Percentiles rank a stretch among this genome's conserved stretches.
Conservation (phyloP, 2,797 vertebrate species). For the Jordanella pulchra region DNA sequence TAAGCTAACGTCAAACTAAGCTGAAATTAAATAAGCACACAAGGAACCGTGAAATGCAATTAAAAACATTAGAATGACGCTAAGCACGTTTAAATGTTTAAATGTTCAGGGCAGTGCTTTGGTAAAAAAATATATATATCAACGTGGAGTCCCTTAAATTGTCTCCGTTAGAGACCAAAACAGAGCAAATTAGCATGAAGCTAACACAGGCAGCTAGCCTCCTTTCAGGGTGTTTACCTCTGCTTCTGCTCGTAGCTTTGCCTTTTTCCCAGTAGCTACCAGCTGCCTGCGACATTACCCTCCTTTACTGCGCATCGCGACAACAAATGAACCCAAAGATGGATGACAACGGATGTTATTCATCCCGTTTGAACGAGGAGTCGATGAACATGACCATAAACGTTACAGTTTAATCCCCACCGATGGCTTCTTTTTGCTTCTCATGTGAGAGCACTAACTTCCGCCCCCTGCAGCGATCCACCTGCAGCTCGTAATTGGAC, state of each 20-base stretch:
- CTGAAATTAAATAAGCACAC: neutral
- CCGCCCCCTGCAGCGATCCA: constrained; percentile 43
- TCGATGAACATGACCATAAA: constrained; percentile 36
- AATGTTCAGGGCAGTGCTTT: neutral
- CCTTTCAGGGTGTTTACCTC: constrained; percentile 72
- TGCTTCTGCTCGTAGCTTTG: constrained; percentile 36
- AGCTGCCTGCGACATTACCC: constrained; percentile 53
- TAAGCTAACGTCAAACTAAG: neutral
- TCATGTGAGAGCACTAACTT: constrained; percentile 52
- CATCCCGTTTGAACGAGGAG: constrained; percentile 38
- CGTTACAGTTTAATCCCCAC: constrained; percentile 59
- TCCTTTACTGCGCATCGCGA: constrained; percentile 15
- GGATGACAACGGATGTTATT: neutral
- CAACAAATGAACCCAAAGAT: neutral
- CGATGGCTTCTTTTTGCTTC: constrained; percentile 44
- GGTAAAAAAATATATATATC: neutral
- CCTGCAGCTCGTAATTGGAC: constrained; percentile 51
- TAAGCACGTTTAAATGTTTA: neutral
- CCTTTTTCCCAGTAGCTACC: constrained; percentile 35
- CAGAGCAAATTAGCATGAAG: constrained; percentile 52
- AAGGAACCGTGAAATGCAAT: rapidly evolving
- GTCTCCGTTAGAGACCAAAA: constrained; percentile 27
- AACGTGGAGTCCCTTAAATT: neutral
- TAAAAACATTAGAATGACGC: neutral
- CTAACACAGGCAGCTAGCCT: constrained; percentile 49